Conservation (phyloP, 2,797 vertebrate genomes). For the Xerus rutilus region DNA sequence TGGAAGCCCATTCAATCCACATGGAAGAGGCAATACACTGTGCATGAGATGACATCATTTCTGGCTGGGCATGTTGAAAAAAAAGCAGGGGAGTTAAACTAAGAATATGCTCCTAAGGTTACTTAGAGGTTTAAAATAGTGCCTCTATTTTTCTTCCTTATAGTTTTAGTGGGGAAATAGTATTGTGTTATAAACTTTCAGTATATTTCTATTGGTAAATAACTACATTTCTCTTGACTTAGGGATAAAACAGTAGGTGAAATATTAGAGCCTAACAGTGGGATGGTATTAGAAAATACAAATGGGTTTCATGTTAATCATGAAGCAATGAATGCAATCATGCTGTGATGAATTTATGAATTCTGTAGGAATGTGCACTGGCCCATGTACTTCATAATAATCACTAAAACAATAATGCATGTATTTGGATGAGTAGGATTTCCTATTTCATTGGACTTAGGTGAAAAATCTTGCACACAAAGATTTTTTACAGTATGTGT, state of each 20-base stretch:
- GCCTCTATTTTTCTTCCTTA: neutral
- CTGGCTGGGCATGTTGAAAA: neutral
- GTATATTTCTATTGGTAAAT: neutral
- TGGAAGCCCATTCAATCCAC: neutral
- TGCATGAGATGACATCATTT: neutral
- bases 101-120: constrained; percentile 9
- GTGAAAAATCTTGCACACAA: neutral
- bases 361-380: neutral
- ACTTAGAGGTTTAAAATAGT: constrained; percentile 46
- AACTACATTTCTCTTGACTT: neutral
- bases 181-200: constrained; percentile 12
- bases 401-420: neutral
- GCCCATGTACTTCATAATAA: neutral
- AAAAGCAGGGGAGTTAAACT: neutral
- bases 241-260: neutral
- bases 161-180: neutral
- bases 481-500: neutral
- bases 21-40: neutral
- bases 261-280: neutral
- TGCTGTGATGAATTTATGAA: neutral
- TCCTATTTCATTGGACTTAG: neutral
- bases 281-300: neutral
- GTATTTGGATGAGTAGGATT: neutral
- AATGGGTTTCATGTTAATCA: neutral
- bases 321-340: neutral